These are phyloP conservation scores for Strix occidentalis DNA, from an alignment of 2,797 vertebrate genomes.

Conservation along the genomic window DNA sequence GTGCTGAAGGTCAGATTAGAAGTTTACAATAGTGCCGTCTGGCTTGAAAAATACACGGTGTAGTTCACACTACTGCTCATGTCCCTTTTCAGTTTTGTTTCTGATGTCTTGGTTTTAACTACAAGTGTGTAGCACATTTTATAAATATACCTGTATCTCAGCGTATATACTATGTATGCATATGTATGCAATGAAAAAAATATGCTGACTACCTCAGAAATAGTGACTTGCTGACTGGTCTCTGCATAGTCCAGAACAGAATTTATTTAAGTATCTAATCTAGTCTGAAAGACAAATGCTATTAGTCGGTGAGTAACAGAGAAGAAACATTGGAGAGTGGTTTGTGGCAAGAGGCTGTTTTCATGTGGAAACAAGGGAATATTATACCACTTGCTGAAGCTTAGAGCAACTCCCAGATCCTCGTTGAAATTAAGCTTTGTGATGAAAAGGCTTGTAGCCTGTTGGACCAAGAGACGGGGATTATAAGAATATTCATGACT, in stretches of 20 bases:
- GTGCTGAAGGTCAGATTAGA: neutral
- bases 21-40: neutral
- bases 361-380: conserved; percentile 73
- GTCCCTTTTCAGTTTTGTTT: neutral
- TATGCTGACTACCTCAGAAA: neutral
- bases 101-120: neutral
- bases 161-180: neutral
- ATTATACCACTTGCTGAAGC: conserved; percentile 72
- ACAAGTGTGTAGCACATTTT: neutral
- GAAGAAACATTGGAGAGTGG: conserved; percentile 33
- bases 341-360: conserved; percentile 73
- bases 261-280: conserved; percentile 47
- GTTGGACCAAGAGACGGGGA: conserved; percentile 80
- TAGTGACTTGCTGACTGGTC: neutral
- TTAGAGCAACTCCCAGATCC: conserved; percentile 66
- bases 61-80: neutral
- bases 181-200: neutral
- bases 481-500: conserved; percentile 94
- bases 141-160: neutral
- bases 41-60: neutral
- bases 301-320: conserved; percentile 43
- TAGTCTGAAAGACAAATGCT: conserved; percentile 55
- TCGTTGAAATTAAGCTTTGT: conserved; percentile 57
- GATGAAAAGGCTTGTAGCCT: conserved; percentile 77
- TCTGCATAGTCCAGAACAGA: conserved; percentile 9